These are phyloP conservation scores for Coleophora deauratella DNA, from an alignment of 2,888 invertebrate species.

Conservation along the genomic window DNA sequence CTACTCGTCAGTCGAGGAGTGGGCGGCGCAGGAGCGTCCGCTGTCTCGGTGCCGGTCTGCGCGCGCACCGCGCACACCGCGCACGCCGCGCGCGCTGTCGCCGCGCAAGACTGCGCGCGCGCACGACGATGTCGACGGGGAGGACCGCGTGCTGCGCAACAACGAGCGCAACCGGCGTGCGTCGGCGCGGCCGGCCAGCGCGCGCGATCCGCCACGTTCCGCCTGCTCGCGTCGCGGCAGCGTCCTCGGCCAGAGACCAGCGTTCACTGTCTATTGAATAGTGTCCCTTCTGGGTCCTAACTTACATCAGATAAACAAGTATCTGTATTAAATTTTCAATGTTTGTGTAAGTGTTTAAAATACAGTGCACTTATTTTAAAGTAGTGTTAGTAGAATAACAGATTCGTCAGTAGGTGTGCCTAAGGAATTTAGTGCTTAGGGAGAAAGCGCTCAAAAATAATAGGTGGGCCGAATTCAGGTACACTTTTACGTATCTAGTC, in stretches of 20 bases:
- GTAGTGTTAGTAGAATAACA: no score
- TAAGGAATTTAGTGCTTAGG: no score
- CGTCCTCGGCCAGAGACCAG: conserved; percentile 54
- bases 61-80: conserved; percentile 37
- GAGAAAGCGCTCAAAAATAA: no score
- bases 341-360: no score
- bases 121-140: conserved; percentile 20
- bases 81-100: conserved; percentile 37
- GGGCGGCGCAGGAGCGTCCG: conserved; percentile 49
- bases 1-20: conserved; percentile 52
- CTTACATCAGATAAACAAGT: no score
- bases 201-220: conserved; percentile 45
- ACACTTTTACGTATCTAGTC: no score
- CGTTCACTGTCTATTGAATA: conserved; percentile 57
- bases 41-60: conserved; percentile 55
- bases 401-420: no score
- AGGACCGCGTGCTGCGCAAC: conserved; percentile 42
- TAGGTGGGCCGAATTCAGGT: no score
- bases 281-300: no score
- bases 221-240: conserved; percentile 45
- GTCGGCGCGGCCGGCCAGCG: conserved; percentile 46
- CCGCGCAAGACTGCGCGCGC: conserved; percentile 33
- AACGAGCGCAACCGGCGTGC: conserved; percentile 47
- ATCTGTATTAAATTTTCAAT: no score
- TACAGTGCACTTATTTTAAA: no score